phyloP scores from a whole-genome alignment of 2,797 vertebrate species.

The Chloroceryle inda region DNA sequence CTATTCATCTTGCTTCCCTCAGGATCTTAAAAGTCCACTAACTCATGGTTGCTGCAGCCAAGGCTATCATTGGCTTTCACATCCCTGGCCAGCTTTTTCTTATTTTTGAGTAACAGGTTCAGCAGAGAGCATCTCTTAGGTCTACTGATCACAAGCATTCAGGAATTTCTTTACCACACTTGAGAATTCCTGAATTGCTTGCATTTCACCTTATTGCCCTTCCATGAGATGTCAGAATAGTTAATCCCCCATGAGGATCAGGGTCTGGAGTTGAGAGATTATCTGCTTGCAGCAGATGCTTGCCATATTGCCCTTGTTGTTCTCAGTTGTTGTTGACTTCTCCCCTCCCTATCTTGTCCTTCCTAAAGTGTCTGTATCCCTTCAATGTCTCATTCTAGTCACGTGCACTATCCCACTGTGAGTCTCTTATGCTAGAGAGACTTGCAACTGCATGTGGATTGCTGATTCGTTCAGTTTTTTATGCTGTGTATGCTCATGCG shows the following conservation, averaged over 20 bases:
- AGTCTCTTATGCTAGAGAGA: neutral
- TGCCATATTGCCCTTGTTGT: neutral
- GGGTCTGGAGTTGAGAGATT: neutral
- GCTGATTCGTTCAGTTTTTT: neutral
- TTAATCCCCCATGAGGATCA: neutral
- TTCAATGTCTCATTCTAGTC: neutral
- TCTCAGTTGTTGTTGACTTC: neutral
- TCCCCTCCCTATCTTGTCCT: neutral
- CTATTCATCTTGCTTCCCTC: neutral
- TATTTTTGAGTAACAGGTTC: neutral
- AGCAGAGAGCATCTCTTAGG: neutral
- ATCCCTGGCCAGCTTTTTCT: neutral
- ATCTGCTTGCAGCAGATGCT: neutral
- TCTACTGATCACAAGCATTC: neutral
- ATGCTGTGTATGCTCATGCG: neutral
- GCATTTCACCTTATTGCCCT: neutral
- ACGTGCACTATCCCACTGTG: no score
- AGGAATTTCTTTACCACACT: neutral
- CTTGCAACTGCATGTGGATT: neutral
- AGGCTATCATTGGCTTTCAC: neutral
- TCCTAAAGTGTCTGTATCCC: neutral
- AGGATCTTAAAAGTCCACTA: neutral
- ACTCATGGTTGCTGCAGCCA: neutral
- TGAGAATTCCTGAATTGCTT: neutral
- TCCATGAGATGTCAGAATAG: neutral